Evolutionary conservation across 2,113 vertebrate species (phyloP).

Genomic region (Daboia siamensis): DNA sequence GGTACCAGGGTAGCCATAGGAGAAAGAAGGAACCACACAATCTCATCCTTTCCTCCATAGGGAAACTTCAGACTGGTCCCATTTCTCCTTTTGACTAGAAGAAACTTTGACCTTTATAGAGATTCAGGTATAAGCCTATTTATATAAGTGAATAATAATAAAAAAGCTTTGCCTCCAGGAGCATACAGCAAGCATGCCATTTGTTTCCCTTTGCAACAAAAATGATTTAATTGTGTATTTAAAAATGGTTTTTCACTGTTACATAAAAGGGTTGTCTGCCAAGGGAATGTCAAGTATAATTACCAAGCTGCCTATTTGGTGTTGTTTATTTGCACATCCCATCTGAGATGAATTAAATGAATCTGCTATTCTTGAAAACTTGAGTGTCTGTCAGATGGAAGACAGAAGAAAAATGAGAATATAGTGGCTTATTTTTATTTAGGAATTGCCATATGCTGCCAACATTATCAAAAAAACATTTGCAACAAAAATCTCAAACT

Average conservation of each 20-base stretch:
- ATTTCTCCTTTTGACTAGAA: background rate
- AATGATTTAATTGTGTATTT: slow-evolving; percentile 24
- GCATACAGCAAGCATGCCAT: slow-evolving; percentile 24
- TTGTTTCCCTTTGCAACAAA: slow-evolving; percentile 53
- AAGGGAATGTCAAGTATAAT: slow-evolving; percentile 30
- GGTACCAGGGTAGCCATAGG: background rate
- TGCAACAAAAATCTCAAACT: background rate
- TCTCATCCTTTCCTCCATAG: background rate
- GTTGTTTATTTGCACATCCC: background rate
- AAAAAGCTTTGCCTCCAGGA: slow-evolving; percentile 30
- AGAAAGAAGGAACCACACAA: background rate
- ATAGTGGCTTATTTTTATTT: background rate
- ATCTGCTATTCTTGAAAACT: slow-evolving; percentile 31
- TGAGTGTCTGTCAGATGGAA: background rate
- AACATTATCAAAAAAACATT: background rate
- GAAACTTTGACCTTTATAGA: background rate
- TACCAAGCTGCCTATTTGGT: slow-evolving; percentile 25
- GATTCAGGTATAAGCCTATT: background rate
- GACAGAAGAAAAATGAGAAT: background rate
- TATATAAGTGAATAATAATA: background rate
- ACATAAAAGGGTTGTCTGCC: slow-evolving; percentile 44
- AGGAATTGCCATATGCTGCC: background rate
- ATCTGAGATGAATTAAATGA: slow-evolving; percentile 31
- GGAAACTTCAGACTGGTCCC: background rate
- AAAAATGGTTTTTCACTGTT: slow-evolving; percentile 36